phyloP scores from a whole-genome alignment of 2,113 vertebrate species.

The Albula goreensis region DNA sequence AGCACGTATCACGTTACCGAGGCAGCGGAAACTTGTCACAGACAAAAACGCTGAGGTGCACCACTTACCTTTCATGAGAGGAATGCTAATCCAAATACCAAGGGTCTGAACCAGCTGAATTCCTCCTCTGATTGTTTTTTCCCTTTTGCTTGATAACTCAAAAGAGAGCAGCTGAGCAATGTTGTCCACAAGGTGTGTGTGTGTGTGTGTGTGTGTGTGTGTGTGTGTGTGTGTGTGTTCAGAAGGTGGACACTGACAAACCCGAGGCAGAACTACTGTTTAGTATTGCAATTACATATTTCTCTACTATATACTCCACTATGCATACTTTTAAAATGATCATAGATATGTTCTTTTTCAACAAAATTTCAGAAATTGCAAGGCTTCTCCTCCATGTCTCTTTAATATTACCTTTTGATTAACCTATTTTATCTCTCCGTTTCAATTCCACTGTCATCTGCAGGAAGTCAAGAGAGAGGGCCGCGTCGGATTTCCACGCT shows the following conservation, averaged over 20 bases:
- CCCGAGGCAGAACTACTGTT: not conserved
- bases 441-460: conserved; percentile 23
- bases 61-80: not conserved
- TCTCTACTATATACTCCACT: not conserved
- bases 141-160: not conserved
- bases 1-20: not conserved
- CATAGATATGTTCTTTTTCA: not conserved
- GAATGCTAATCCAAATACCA: not conserved
- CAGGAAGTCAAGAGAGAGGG: conserved; percentile 23
- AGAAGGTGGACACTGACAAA: not conserved
- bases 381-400: conserved; percentile 6
- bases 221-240: conserved; percentile 6
- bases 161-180: not conserved
- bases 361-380: not conserved
- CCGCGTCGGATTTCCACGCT: conserved; percentile 22
- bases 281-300: not conserved
- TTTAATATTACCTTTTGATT: conserved; percentile 31
- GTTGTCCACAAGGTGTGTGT: not conserved
- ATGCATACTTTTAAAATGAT: not conserved
- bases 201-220: not conserved
- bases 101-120: not conserved
- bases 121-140: not conserved
- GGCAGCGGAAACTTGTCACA: not conserved
- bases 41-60: not conserved
- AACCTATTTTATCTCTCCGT: conserved; percentile 32